Percentiles rank a stretch among this genome's conserved stretches.
These are phyloP conservation scores for Liodrosophila aerea DNA, from an alignment of 2,888 invertebrate species.

Conservation along the genomic window DNA sequence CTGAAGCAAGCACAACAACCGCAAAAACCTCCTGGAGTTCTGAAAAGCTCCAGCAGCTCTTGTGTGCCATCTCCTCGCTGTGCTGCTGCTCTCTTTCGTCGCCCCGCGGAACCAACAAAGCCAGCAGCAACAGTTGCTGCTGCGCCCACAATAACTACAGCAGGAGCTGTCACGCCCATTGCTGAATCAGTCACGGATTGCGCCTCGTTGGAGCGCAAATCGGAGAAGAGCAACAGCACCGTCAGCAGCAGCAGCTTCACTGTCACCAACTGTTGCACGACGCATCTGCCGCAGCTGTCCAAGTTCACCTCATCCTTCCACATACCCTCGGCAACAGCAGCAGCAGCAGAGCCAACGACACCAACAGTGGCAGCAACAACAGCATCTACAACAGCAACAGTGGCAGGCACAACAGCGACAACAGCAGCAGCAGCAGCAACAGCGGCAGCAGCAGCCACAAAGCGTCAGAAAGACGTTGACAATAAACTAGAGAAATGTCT, in stretches of 20 bases:
- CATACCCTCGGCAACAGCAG: constrained; percentile 53
- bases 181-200: constrained; percentile 54
- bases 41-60: constrained; percentile 82
- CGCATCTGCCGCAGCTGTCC: constrained; percentile 80
- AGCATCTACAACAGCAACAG: constrained; percentile 16
- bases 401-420: constrained; percentile 22
- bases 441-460: constrained; percentile 61
- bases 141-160: constrained; percentile 56
- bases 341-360: constrained; percentile 27
- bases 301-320: constrained; percentile 81
- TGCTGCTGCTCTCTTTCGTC: constrained; percentile 60
- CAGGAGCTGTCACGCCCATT: constrained; percentile 41
- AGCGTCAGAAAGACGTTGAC: constrained; percentile 81
- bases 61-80: constrained; percentile 77
- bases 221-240: constrained; percentile 81
- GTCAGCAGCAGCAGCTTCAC: constrained; percentile 80
- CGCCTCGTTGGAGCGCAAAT: constrained; percentile 80
- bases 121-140: constrained; percentile 68
- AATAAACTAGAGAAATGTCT: constrained; percentile 82
- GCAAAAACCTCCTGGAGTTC: constrained; percentile 53
- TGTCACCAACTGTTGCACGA: constrained; percentile 81
- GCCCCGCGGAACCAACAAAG: constrained; percentile 50
- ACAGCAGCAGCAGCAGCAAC: constrained; percentile 12
- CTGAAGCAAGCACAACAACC: constrained; percentile 1
- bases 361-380: constrained; percentile 28